Conservation (phyloP, 2,797 vertebrate species). For the Falco concolor region DNA sequence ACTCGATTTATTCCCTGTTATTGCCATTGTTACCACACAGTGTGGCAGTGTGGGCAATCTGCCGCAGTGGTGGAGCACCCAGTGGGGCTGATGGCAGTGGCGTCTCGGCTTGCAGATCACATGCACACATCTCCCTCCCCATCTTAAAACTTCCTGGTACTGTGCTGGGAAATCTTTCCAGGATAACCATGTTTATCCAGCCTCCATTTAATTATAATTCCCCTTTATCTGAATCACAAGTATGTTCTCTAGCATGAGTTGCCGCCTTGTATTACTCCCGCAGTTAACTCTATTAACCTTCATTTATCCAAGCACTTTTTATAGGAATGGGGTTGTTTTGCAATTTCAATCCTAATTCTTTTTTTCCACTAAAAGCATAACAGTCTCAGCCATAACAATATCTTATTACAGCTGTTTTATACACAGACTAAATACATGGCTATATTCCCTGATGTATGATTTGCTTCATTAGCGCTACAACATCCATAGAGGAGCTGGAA, state of each 20-base stretch:
- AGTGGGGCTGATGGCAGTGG: neutral
- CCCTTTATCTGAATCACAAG: conserved; percentile 1
- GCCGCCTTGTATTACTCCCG: neutral
- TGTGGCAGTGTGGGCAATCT: fast-evolving
- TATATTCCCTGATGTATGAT: neutral
- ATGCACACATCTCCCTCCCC: fast-evolving
- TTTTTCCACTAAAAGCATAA: neutral
- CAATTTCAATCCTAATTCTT: neutral
- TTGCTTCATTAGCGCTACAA: neutral
- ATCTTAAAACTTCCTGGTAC: neutral
- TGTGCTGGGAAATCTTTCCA: neutral
- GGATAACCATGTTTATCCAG: neutral
- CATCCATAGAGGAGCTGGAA: neutral
- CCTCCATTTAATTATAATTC: conserved; percentile 16
- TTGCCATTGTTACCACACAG: fast-evolving
- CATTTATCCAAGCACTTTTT: neutral
- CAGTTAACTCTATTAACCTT: conserved; percentile 41
- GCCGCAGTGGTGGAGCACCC: fast-evolving
- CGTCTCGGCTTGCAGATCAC: neutral
- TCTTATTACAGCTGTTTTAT: neutral
- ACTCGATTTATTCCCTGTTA: neutral
- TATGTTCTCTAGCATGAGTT: neutral
- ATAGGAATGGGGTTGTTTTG: neutral
- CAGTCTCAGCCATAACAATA: neutral
- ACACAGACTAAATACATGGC: neutral